A percentile compares a stretch with the other conserved stretches of the same genome.
Evolutionary conservation across 2,113 vertebrate species (phyloP).

Genomic region (Nothoprocta pentlandii): DNA sequence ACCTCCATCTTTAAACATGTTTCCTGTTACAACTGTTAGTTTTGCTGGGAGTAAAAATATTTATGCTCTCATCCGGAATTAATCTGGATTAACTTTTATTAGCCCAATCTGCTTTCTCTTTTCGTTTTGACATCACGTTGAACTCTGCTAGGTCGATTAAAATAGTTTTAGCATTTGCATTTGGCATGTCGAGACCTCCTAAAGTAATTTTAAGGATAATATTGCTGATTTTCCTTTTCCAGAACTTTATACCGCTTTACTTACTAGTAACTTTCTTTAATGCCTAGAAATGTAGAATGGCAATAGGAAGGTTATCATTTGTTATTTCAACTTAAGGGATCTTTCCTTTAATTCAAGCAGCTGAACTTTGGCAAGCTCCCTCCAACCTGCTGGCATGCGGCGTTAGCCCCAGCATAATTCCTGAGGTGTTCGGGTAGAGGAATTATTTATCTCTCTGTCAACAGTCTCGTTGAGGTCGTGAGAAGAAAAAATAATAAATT

Average conservation of each 20-base stretch:
- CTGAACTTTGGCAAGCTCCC: background rate
- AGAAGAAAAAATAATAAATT: background rate
- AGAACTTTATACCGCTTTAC: background rate
- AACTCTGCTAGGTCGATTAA: background rate
- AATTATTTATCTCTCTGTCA: background rate
- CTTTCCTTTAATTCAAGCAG: background rate
- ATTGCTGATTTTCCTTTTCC: background rate
- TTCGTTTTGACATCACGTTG: background rate
- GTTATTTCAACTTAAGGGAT: background rate
- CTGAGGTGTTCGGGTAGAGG: background rate
- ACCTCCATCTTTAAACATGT: background rate
- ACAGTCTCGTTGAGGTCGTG: background rate
- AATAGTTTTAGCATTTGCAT: background rate
- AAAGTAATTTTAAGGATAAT: background rate
- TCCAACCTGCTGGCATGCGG: background rate
- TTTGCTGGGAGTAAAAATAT: background rate
- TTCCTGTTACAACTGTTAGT: background rate
- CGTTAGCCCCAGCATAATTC: background rate
- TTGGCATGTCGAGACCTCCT: background rate
- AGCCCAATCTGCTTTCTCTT: background rate
- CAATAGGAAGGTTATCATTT: background rate
- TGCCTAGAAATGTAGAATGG: background rate
- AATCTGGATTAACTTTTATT: background rate
- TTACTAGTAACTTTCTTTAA: background rate
- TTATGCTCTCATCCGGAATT: background rate